Evolutionary conservation across 2,797 vertebrate species (phyloP).

Genomic region (Molothrus ater): DNA sequence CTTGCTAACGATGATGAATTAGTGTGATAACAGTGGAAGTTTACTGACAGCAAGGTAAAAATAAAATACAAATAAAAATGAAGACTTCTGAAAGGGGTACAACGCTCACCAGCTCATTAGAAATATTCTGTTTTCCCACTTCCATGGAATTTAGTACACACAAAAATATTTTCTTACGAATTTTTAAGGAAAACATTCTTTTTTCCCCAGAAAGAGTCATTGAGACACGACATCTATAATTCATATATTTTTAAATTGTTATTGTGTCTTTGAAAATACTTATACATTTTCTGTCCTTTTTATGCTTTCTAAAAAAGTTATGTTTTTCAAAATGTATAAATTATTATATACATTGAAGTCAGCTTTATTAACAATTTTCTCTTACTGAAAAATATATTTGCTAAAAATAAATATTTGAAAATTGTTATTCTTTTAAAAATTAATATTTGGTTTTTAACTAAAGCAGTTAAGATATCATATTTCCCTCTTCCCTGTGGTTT

Average conservation of each 20-base stretch:
- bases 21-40: background rate
- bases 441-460: background rate
- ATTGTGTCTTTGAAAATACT: background rate
- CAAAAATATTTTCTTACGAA: background rate
- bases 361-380: background rate
- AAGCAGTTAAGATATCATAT: background rate
- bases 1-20: background rate
- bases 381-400: background rate
- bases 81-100: background rate
- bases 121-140: background rate
- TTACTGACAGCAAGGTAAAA: background rate
- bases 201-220: background rate
- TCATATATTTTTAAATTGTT: background rate
- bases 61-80: background rate
- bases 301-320: background rate
- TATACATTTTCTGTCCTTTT: accelerated
- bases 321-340: background rate
- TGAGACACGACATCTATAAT: background rate
- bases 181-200: background rate
- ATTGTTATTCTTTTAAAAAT: background rate
- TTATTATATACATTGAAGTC: background rate
- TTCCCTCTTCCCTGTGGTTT: accelerated
- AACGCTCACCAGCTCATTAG: background rate
- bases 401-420: background rate
- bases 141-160: background rate